Conservation (phyloP, 2,797 vertebrate species). For the Neomorphus geoffroyi region DNA sequence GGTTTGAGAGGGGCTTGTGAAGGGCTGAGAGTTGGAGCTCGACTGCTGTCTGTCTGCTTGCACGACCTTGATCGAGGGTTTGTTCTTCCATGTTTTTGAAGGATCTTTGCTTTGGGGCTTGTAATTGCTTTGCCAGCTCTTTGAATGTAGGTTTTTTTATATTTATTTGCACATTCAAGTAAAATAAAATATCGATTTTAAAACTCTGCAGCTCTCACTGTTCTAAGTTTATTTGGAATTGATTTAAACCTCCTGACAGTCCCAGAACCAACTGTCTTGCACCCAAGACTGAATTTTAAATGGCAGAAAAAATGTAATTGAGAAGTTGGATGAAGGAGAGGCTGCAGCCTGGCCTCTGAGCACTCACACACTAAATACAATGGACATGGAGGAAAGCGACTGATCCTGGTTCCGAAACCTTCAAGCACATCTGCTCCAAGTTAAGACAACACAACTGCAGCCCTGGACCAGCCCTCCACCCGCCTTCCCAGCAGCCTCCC, state of each 20-base stretch:
- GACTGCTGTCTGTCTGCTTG: neutral
- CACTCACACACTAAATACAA: neutral
- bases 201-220: neutral
- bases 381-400: neutral
- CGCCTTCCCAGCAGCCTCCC: constrained; percentile 11
- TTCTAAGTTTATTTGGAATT: neutral
- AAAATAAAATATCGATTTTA: constrained; percentile 74
- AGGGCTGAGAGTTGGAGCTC: neutral
- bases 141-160: constrained; percentile 81
- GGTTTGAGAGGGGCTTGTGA: constrained; percentile 10
- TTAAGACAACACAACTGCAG: constrained; percentile 30
- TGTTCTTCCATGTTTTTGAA: constrained; percentile 61
- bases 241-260: neutral
- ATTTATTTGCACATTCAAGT: constrained; percentile 85
- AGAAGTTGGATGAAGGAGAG: neutral
- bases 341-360: neutral
- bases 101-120: constrained; percentile 73
- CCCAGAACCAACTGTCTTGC: neutral
- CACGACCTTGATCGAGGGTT: constrained; percentile 34
- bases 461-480: neutral
- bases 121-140: constrained; percentile 77
- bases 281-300: neutral
- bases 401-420: neutral
- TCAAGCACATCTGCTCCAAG: constrained; percentile 41
- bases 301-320: neutral